These are phyloP conservation scores for Trilocha varians DNA, from an alignment of 2,888 invertebrate genomes.

Conservation along the genomic window DNA sequence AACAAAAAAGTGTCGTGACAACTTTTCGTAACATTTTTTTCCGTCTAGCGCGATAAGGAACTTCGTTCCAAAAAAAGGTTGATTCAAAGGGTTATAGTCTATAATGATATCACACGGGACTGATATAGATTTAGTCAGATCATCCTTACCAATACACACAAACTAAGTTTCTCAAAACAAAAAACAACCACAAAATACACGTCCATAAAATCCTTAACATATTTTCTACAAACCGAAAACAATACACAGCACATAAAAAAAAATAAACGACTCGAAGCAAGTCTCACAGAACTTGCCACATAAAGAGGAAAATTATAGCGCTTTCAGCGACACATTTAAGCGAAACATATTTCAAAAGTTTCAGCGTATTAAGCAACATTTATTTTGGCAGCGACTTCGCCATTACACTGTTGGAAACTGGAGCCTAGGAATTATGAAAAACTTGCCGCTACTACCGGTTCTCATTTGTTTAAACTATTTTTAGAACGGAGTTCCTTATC, in stretches of 20 bases:
- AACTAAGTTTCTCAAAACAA: not conserved
- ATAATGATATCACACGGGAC: no score
- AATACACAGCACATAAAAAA: slow-evolving; percentile 37
- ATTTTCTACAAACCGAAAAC: not conserved
- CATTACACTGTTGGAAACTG: slow-evolving; percentile 48
- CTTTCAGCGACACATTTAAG: slow-evolving; percentile 71
- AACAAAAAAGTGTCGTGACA: no score
- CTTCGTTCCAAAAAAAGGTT: no score
- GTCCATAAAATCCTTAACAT: not conserved
- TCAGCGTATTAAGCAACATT: slow-evolving; percentile 71
- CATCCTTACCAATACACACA: no score
- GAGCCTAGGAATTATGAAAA: slow-evolving; percentile 47
- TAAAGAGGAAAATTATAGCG: slow-evolving; percentile 66
- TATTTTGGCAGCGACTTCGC: slow-evolving; percentile 70
- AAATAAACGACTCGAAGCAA: slow-evolving; percentile 45
- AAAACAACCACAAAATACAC: not conserved
- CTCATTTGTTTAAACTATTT: no score
- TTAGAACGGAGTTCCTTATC: no score
- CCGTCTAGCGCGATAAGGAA: no score
- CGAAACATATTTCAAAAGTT: slow-evolving; percentile 71
- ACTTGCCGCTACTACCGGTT: slow-evolving; percentile 33
- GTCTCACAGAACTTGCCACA: slow-evolving; percentile 44
- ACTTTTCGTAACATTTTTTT: no score
- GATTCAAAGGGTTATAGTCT: no score
- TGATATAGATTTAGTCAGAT: no score